Conservation (phyloP, 2,113 vertebrate species). For the Fukomys damarensis region DNA sequence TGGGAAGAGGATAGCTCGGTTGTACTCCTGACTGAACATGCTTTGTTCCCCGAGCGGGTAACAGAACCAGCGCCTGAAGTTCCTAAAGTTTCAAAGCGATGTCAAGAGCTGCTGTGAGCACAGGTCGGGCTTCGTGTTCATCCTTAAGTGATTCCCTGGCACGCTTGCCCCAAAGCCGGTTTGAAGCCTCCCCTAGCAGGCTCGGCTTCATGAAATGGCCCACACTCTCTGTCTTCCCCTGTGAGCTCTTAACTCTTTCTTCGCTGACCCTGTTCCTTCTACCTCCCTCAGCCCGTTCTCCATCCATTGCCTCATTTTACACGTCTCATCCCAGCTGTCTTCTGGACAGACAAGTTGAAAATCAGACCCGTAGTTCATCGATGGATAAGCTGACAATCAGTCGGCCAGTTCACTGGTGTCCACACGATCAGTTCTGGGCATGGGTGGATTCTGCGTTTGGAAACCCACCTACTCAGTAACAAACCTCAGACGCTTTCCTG, state of each 20-base stretch:
- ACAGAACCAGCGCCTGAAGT: neutral
- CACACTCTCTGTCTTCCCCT: neutral
- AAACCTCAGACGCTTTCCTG: neutral
- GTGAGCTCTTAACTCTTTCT: neutral
- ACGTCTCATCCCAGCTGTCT: neutral
- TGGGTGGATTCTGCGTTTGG: neutral
- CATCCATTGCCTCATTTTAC: neutral
- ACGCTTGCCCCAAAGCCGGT: neutral
- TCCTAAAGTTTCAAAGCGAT: neutral
- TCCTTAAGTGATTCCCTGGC: constrained; percentile 58
- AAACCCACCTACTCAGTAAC: neutral
- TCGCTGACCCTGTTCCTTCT: neutral
- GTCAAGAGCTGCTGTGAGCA: neutral
- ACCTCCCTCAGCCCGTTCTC: neutral
- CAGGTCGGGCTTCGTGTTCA: neutral
- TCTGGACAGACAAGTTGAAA: neutral
- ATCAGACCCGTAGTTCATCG: neutral
- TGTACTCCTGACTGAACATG: neutral
- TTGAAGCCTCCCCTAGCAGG: neutral
- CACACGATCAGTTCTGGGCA: accelerated
- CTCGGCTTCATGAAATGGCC: neutral
- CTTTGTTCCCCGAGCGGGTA: neutral
- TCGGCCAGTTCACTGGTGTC: neutral
- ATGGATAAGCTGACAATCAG: neutral
- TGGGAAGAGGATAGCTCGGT: neutral